phyloP scores from a whole-genome alignment of 2,113 vertebrate genomes.

The Grallaria varia region DNA sequence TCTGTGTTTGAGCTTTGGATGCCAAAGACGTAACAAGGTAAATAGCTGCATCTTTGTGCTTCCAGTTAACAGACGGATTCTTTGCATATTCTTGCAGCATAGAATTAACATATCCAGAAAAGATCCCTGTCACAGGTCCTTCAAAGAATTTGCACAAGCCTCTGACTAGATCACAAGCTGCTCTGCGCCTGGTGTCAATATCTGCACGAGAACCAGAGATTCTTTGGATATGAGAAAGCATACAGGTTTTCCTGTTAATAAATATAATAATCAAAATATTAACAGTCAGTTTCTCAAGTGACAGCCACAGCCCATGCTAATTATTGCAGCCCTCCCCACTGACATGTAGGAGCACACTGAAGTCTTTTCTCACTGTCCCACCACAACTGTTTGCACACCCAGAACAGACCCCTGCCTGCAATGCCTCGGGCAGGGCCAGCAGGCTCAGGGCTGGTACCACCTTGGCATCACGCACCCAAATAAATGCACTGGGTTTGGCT shows the following conservation, averaged over 20 bases:
- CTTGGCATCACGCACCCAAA: neutral
- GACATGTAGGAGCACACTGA: neutral
- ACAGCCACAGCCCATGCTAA: neutral
- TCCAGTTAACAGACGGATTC: slow-evolving; percentile 93
- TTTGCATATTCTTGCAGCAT: slow-evolving; percentile 95
- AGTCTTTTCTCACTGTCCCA: neutral
- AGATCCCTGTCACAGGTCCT: slow-evolving; percentile 94
- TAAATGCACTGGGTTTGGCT: neutral
- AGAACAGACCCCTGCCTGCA: neutral
- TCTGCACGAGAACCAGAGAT: slow-evolving; percentile 73
- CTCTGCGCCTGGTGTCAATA: slow-evolving; percentile 95
- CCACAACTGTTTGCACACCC: too few relatives aligned
- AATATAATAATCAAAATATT: neutral
- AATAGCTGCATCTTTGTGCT: slow-evolving; percentile 98
- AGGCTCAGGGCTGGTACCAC: neutral
- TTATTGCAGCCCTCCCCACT: neutral
- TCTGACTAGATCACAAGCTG: slow-evolving; percentile 95
- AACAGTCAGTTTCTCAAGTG: neutral
- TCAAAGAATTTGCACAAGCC: slow-evolving; percentile 98
- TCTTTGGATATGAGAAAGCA: neutral
- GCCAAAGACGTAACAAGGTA: slow-evolving; percentile 97
- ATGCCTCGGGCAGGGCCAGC: neutral
- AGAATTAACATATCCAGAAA: slow-evolving; percentile 96
- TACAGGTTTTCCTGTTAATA: neutral
- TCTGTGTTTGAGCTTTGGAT: slow-evolving; percentile 98